Conservation (phyloP, 2,888 invertebrate genomes). For the Drosophila flavopinicola region DNA sequence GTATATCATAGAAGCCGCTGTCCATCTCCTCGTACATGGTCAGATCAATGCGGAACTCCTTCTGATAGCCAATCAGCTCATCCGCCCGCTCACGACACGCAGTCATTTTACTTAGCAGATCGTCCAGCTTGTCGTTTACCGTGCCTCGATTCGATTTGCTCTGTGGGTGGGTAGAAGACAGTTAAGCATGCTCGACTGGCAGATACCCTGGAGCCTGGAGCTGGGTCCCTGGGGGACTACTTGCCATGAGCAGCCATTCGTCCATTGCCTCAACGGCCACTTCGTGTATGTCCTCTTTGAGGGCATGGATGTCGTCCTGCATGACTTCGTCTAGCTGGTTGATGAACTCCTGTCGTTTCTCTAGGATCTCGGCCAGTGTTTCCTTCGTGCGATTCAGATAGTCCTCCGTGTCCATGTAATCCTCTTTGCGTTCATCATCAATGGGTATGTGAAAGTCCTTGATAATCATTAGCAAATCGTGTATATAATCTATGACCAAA, state of each 20-base stretch:
- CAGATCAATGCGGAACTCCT: constrained; percentile 94
- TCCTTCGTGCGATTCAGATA: constrained; percentile 86
- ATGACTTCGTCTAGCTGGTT: constrained; percentile 89
- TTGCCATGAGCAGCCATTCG: constrained; percentile 78
- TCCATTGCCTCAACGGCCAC: constrained; percentile 89
- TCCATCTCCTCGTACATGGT: constrained; percentile 92
- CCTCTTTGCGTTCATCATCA: constrained; percentile 88
- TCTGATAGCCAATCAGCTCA: constrained; percentile 92
- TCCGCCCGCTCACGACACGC: constrained; percentile 89
- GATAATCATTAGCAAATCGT: constrained; percentile 93
- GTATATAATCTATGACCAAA: constrained; percentile 90
- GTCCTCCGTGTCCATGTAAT: constrained; percentile 84
- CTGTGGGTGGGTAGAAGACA: constrained; percentile 84
- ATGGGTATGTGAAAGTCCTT: constrained; percentile 91
- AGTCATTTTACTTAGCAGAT: constrained; percentile 87
- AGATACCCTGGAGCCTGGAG: background rate
- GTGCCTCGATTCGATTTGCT: constrained; percentile 89
- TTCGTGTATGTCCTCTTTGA: constrained; percentile 90
- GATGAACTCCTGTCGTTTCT: constrained; percentile 89
- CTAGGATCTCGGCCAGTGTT: constrained; percentile 86
- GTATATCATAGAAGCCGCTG: constrained; percentile 91
- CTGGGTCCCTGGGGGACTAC: no score
- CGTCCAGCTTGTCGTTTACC: constrained; percentile 88
- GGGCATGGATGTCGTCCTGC: constrained; percentile 90
- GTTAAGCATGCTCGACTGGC: background rate